These are phyloP conservation scores for Drosophila rhopaloa DNA, from an alignment of 1,140 invertebrate genomes.

Conservation along the genomic window DNA sequence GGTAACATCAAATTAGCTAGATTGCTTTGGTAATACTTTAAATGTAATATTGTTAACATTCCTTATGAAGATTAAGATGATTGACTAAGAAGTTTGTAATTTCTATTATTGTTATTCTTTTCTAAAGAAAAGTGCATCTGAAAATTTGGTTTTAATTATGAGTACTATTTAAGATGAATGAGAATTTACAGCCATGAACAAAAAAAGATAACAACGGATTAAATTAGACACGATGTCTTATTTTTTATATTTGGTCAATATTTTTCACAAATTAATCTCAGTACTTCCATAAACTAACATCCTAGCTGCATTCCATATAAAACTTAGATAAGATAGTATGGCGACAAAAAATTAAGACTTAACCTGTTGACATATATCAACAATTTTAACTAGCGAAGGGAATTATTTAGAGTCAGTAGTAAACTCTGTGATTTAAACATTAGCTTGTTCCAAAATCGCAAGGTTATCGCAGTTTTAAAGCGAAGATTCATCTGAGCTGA, in stretches of 20 bases:
- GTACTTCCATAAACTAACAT: background rate
- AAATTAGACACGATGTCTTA: no score
- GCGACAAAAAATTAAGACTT: background rate
- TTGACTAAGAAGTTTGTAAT: no score
- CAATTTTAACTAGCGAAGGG: constrained; percentile 10
- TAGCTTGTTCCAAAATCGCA: background rate
- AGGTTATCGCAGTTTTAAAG: constrained; percentile 21
- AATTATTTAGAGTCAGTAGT: constrained; percentile 5
- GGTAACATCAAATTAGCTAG: background rate
- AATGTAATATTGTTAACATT: no score
- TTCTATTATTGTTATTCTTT: no score
- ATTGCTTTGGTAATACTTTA: background rate
- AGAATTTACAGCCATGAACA: no score
- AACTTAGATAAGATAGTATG: constrained; percentile 18
- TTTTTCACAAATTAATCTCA: background rate
- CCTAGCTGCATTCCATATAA: background rate
- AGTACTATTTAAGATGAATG: no score
- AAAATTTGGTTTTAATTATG: no score
- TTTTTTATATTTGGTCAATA: background rate
- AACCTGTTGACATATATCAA: background rate
- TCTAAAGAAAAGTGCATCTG: no score
- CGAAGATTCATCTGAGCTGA: constrained; percentile 26
- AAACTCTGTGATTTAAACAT: constrained; percentile 9
- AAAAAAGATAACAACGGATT: no score
- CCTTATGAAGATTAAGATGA: no score